Conservation (phyloP, 2,797 vertebrate species). For the Coendou prehensilis region DNA sequence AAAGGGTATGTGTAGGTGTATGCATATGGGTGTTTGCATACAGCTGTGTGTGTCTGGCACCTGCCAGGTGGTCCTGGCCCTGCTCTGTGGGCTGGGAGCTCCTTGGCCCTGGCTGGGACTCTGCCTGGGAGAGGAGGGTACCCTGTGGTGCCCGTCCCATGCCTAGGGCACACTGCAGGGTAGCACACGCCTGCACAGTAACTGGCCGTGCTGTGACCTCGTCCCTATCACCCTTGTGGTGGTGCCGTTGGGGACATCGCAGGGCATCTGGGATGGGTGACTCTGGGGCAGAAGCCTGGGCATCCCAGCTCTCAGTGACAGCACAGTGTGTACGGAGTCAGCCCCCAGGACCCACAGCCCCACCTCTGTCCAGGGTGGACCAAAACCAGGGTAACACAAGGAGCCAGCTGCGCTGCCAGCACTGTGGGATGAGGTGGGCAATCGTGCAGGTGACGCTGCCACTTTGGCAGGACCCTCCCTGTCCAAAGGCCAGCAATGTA, state of each 20-base stretch:
- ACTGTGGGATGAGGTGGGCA: background rate
- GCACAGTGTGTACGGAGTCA: background rate
- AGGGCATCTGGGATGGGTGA: background rate
- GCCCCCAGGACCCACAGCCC: background rate
- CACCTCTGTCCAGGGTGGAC: background rate
- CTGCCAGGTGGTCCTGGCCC: background rate
- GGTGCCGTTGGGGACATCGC: background rate
- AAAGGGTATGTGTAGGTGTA: background rate
- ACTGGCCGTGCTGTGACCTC: rapidly evolving
- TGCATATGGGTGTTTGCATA: rapidly evolving
- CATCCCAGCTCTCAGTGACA: background rate
- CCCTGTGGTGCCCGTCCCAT: rapidly evolving
- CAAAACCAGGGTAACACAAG: background rate
- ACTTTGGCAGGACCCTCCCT: background rate
- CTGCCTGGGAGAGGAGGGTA: rapidly evolving
- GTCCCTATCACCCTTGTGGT: rapidly evolving
- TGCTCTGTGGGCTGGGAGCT: background rate
- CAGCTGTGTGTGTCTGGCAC: background rate
- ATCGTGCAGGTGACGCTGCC: background rate
- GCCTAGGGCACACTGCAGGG: rapidly evolving
- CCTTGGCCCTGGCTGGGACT: background rate
- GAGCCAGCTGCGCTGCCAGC: background rate
- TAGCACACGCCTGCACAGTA: rapidly evolving
- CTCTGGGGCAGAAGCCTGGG: background rate
- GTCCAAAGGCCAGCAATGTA: background rate